Base-by-base conservation (phyloP, 1,140 invertebrate genomes). In the Hestina assimilis region DNA sequence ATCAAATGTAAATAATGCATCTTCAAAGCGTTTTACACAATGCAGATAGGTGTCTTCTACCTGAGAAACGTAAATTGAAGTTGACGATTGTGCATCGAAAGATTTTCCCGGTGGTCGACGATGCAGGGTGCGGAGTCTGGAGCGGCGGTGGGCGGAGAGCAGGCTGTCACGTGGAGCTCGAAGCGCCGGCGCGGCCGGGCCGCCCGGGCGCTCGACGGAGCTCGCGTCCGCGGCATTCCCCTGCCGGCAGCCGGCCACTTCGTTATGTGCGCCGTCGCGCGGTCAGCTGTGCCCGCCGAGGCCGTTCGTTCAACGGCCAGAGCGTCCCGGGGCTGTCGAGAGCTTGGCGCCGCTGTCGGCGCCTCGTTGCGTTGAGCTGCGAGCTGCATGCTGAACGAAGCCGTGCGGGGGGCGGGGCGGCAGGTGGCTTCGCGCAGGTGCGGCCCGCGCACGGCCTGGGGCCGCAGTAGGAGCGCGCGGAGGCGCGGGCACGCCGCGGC, bases 71-170 rank as follows among this genome's bases (percentile, higher is more conserved):
- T 62, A 69, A 63, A 63, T 66, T 63, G 38, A 68, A 73, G 73
- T 73, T 76, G 74, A 77, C 70, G 73, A 81, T 83, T 79, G 74
- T 85, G 78, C 78, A 83, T 83, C 62, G 76, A 75, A 67, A 79
- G 75, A 78, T 74, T 74, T 70, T 68, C 65, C 72, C 69, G 63
- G 63, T 41, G 64, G 53, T 57, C 43, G 58, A 28, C 24, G 48
- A 42, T 56, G 62, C 47, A 61, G 42, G 58, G 55, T 38, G 55
- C 50, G 64, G 46, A 31, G 59, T 57, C 31, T 14, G 59, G 33
- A 50, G 56, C 12, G 52, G 56, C 12, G 61, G 45, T 42, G 55
- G 50, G 54, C 45, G 63, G 50, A 58, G 57, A 61, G 62, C 52
- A 71, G 64, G 72, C 60, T 66, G 71, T 77, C 79, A 81, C 79